Evolutionary conservation across 37 sponge, comb jelly and placozoan species (phyloP), one percentile per base, ranked within the genome.

Genomic region (Ephydatia muelleri): DNA sequence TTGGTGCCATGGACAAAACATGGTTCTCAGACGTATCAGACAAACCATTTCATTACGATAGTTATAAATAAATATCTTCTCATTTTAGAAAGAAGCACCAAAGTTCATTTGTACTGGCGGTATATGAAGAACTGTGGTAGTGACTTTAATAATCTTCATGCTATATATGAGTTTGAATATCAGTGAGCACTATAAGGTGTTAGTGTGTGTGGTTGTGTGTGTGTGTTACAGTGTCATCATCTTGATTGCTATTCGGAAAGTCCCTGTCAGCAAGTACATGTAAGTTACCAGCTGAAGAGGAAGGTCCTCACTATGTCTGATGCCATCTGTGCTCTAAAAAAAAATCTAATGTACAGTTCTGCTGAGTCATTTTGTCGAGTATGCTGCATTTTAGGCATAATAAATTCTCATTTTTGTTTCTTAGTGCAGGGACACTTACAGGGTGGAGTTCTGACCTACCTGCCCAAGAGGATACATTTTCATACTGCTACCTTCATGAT

Each of bases 11-110:
- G 27, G 72, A 72, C 9, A 70, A 70, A 43, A 70, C 72, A 9
- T 82, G 82, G 82, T 82, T 82, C 70, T 47, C 23, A 43, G 48
- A 82, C 49, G 31, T 82, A 35, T 19, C 72, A 71, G 82, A 82
- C 49, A 82, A 82, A 70, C 39, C 43, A 71, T 26, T 38, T 40
- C 16, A 12, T 70, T 39, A 48, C 22, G 12, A 21, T 4, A 28
- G 39, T 71, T 36, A 82, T 49, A 69, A 82, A 82, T 26, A 36
- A n/a, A 2, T 72, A 82, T 49, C 23, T 37, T 13, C 70, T 71
- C 82, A n/a, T 70, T 26, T 5, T 36, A 26, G 47, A 82, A 71
- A 72, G 70, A n/a, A n/a, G n/a, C n/a, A n/a, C n/a, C n/a, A n/a
- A n/a, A n/a, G n/a, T n/a, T n/a, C n/a, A n/a, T n/a, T n/a, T n/a